Evolutionary conservation across 2,113 vertebrate genomes (phyloP), one percentile per base, ranked within the genome.

Genomic region (Cryptomyrus ogoouensis): DNA sequence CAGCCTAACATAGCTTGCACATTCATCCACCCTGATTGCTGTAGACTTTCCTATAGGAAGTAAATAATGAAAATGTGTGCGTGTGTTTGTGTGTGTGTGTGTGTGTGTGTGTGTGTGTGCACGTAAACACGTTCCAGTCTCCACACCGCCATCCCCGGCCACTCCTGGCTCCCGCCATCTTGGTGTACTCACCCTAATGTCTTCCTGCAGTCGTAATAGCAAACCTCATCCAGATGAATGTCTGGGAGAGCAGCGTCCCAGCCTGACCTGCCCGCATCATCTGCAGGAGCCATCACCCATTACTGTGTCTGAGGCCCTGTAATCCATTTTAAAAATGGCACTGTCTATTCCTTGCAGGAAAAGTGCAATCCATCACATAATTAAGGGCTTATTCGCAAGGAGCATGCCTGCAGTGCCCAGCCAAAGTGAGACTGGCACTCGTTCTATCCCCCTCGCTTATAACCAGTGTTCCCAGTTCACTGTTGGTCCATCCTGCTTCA

Each of bases 391-490:
- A 7, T 86, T 10, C n/a, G 8, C 19, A 50, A 50, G 44, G 83
- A 50, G 47, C 7, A 12, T 86, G 83, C 9, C 10, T 13, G 46
- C 47, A 15, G 24, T 50, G 83, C 46, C 46, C 47, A 50, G 44
- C 74, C 4, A n/a, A 50, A 27, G 83, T 86, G 83, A 86, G 47
- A 86, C 44, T 86, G 46, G 83, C 47, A n/a, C 21, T 21, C 19
- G 19, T n/a, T 85, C 10, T n/a, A 3, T 85, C 83, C 47, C 49
- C 83, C 83, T 27, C n/a, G 47, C 10, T 86, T 86, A 27, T 27
- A n/a, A 47, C 83, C 24, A 50, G 44, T 86, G 83, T 86, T 86
- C 83, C 42, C 46, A 86, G 44, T 86, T 49, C 83, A 86, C 42
- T 31, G 24, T 42, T 27, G 44, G 74, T 42, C 74, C 27, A 31